phyloP scores from a whole-genome alignment of 2,797 vertebrate genomes.

The Phoeniculus purpureus region DNA sequence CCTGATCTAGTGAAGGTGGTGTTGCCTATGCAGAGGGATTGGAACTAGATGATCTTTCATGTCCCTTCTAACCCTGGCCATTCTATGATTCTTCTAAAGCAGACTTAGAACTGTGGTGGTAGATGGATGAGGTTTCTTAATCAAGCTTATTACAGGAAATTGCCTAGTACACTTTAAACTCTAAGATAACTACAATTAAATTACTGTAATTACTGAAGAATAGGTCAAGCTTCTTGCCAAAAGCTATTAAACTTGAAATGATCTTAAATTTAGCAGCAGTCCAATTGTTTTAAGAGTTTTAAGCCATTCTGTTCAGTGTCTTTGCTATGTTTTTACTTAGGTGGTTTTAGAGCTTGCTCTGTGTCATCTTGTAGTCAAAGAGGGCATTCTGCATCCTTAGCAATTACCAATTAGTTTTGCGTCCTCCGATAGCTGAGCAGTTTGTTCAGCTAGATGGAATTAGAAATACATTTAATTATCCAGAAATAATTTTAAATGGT shows the following conservation, averaged over 20 bases:
- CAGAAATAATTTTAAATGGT: neutral
- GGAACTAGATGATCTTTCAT: no score
- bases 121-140: slow-evolving; percentile 46
- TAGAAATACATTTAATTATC: neutral
- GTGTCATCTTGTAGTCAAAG: neutral
- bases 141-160: slow-evolving; percentile 59
- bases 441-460: neutral
- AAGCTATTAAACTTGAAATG: slow-evolving; percentile 37
- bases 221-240: slow-evolving; percentile 60
- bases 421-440: neutral
- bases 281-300: slow-evolving; percentile 6
- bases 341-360: neutral
- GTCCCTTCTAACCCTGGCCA: no score
- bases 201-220: slow-evolving; percentile 56
- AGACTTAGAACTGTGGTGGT: neutral
- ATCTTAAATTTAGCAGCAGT: slow-evolving; percentile 41
- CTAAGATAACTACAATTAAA: slow-evolving; percentile 63
- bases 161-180: slow-evolving; percentile 37
- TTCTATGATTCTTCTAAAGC: neutral
- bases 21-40: no score
- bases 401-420: neutral
- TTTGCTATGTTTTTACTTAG: neutral
- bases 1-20: no score
- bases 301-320: neutral
- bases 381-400: neutral